These are phyloP conservation scores for Neolamprologus falcicula DNA, from an alignment of 2,113 vertebrate genomes.

Conservation along the genomic window DNA sequence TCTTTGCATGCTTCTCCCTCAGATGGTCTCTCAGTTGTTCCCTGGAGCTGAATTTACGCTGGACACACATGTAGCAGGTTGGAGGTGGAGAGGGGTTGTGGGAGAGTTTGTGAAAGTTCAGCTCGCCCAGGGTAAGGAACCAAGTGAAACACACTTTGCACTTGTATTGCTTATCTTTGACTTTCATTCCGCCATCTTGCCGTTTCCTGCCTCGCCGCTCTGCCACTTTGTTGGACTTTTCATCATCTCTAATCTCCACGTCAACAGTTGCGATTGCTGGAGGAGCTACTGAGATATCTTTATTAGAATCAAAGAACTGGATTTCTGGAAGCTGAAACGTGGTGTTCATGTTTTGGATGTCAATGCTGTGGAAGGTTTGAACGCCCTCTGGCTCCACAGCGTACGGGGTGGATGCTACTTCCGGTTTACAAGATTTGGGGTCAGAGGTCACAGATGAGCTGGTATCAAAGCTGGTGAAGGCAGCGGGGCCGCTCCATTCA, in stretches of 20 bases:
- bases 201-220: conserved; percentile 68
- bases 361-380: conserved; percentile 65
- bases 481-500: conserved; percentile 66
- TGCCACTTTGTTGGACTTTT: conserved; percentile 54
- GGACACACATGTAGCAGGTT: conserved; percentile 98
- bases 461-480: conserved; percentile 29
- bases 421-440: conserved; percentile 51
- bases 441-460: conserved; percentile 49
- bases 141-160: conserved; percentile 95
- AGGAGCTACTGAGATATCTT: conserved; percentile 57
- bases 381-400: conserved; percentile 37
- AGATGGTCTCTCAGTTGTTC: conserved; percentile 91
- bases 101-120: conserved; percentile 92
- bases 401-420: conserved; percentile 38
- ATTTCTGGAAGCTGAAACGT: conserved; percentile 78
- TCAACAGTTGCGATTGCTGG: background rate
- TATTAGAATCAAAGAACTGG: conserved; percentile 70
- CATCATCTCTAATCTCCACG: conserved; percentile 3
- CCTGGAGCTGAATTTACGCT: conserved; percentile 91
- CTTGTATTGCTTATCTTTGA: conserved; percentile 86
- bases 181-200: conserved; percentile 67
- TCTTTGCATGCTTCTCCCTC: conserved; percentile 88
- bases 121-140: conserved; percentile 86
- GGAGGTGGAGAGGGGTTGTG: conserved; percentile 92
- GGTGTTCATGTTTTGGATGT: conserved; percentile 74